A percentile compares a stretch with the other conserved stretches of the same genome.
phyloP scores from a whole-genome alignment of 2,797 vertebrate species.

The Peromyscus eremicus region DNA sequence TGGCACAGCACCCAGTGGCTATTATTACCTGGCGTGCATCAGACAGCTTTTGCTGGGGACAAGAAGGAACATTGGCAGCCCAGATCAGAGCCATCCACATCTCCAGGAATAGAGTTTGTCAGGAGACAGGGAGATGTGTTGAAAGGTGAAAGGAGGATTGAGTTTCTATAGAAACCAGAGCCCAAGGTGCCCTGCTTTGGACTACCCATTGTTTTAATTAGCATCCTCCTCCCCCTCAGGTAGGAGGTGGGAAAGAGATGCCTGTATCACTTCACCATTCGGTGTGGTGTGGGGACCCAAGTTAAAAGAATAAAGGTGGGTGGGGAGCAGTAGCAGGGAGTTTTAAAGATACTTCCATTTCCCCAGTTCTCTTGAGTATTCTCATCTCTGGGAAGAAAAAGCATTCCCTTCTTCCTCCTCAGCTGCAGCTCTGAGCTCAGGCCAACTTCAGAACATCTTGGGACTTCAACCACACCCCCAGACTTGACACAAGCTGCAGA shows the following conservation, averaged over 20 bases:
- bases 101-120: slow-evolving; percentile 20
- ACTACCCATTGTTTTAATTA: slow-evolving; percentile 18
- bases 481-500: neutral
- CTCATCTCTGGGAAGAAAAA: neutral
- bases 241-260: neutral
- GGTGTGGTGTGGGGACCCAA: neutral
- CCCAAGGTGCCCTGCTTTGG: neutral
- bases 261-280: neutral
- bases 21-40: fast-evolving
- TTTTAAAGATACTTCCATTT: neutral
- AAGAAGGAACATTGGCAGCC: neutral
- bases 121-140: neutral
- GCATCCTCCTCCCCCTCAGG: slow-evolving; percentile 35
- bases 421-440: neutral
- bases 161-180: slow-evolving; percentile 76
- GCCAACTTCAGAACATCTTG: neutral
- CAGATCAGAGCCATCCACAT: neutral
- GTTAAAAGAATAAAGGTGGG: neutral
- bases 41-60: neutral
- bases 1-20: fast-evolving
- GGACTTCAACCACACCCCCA: neutral
- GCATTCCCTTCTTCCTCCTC: neutral
- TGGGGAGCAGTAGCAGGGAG: neutral
- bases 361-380: neutral
- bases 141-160: slow-evolving; percentile 41